A percentile compares a stretch with the other conserved stretches of the same genome.
Conservation (phyloP, 2,113 vertebrate species). For the Engraulis encrasicolus region DNA sequence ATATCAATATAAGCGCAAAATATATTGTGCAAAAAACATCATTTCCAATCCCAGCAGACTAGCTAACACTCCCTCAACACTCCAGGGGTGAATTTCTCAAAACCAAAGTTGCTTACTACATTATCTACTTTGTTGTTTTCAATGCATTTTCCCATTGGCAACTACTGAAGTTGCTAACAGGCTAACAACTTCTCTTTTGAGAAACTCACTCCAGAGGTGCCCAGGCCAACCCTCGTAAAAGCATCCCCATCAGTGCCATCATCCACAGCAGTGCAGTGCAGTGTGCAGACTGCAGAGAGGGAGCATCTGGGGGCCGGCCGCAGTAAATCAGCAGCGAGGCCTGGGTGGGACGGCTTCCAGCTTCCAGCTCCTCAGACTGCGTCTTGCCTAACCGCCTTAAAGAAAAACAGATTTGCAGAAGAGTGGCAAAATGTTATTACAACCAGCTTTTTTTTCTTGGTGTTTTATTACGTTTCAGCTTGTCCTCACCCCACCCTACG, state of each 20-base stretch:
- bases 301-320: conserved; percentile 41
- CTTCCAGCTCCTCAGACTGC: conserved; percentile 58
- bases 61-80: neutral
- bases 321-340: conserved; percentile 43
- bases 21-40: neutral
- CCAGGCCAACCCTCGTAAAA: conserved; percentile 3
- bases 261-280: no score
- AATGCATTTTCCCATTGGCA: no score
- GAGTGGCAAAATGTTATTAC: conserved; percentile 54
- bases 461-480: conserved; percentile 53
- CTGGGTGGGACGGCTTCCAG: conserved; percentile 52
- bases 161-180: no score
- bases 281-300: neutral
- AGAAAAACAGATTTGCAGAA: conserved; percentile 62
- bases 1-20: neutral
- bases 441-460: conserved; percentile 25
- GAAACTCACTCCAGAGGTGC: no score
- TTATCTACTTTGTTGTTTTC: no score
- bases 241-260: neutral
- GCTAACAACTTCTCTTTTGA: no score
- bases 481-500: conserved; percentile 33
- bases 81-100: no score
- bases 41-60: neutral
- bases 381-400: conserved; percentile 69
- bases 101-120: no score